Evolutionary conservation across 2,888 invertebrate species (phyloP).

Genomic region (Melinaea marsaeus): DNA sequence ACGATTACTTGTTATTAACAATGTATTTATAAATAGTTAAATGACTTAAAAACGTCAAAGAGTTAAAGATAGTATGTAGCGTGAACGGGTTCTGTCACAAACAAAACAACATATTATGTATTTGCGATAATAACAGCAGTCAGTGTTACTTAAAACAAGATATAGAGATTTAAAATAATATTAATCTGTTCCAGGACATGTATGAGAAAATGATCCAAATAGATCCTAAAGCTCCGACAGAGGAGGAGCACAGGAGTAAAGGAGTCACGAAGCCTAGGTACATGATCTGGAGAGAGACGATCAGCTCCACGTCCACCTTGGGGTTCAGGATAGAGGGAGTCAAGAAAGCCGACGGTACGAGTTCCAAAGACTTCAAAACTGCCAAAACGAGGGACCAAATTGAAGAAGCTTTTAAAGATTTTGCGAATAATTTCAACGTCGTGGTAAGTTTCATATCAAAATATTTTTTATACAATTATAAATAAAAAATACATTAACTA

Average conservation of each 20-base stretch:
- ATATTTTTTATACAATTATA: too few species aligned
- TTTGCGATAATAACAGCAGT: neutral
- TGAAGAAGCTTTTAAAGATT: slow-evolving; percentile 87
- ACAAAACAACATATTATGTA: neutral
- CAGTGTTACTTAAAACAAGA: neutral
- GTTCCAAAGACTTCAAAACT: slow-evolving; percentile 96
- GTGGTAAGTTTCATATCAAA: slow-evolving; percentile 78
- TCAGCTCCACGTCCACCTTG: slow-evolving; percentile 96
- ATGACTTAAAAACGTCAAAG: slow-evolving; percentile 12
- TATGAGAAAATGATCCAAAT: slow-evolving; percentile 98
- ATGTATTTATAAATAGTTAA: slow-evolving; percentile 8
- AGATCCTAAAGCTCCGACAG: slow-evolving; percentile 91
- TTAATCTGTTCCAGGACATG: slow-evolving; percentile 86
- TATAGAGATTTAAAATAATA: neutral
- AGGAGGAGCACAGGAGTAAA: slow-evolving; percentile 92
- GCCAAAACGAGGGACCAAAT: slow-evolving; percentile 92
- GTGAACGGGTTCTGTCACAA: neutral
- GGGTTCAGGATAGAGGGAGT: slow-evolving; percentile 98
- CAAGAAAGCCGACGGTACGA: slow-evolving; percentile 91
- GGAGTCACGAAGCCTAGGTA: slow-evolving; percentile 96
- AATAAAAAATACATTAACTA: too few species aligned
- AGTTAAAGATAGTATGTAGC: neutral
- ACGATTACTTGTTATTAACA: slow-evolving; percentile 4
- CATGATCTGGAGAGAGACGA: slow-evolving; percentile 97
- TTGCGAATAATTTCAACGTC: slow-evolving; percentile 87